Conservation (phyloP, 2,113 vertebrate species). For the Datnioides undecimradiatus region DNA sequence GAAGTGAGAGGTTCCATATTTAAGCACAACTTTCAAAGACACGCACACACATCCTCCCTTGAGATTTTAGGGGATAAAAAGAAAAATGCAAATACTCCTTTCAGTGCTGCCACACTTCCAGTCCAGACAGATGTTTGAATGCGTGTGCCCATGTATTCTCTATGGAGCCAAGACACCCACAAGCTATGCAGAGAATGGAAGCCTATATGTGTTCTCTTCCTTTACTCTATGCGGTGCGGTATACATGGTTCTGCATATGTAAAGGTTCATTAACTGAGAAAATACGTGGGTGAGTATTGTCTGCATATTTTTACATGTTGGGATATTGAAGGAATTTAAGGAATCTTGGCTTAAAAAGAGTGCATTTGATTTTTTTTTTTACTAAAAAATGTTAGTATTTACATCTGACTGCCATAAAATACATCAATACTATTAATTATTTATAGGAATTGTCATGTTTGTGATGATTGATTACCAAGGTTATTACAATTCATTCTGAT, state of each 20-base stretch:
- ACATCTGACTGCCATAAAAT: no score
- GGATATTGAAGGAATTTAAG: background rate
- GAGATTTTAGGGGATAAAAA: conserved; percentile 9
- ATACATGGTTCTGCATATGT: background rate
- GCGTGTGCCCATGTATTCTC: background rate
- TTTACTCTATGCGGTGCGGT: background rate
- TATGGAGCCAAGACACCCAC: background rate
- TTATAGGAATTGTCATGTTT: background rate
- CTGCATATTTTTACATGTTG: background rate
- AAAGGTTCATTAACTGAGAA: background rate
- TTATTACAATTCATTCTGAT: background rate
- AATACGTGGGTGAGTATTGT: background rate
- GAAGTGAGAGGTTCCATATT: background rate
- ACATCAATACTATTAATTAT: background rate
- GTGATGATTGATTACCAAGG: background rate
- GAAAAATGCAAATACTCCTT: conserved; percentile 12
- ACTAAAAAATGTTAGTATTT: background rate
- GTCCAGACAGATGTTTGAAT: conserved; percentile 3
- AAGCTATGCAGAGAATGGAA: background rate
- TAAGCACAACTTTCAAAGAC: background rate
- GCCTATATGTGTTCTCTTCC: accelerated
- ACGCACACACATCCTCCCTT: background rate
- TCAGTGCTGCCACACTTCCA: background rate
- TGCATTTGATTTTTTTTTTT: no score
- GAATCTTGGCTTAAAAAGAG: no score